phyloP scores from a whole-genome alignment of 2,888 invertebrate species.

The Hoplodrina ambigua region DNA sequence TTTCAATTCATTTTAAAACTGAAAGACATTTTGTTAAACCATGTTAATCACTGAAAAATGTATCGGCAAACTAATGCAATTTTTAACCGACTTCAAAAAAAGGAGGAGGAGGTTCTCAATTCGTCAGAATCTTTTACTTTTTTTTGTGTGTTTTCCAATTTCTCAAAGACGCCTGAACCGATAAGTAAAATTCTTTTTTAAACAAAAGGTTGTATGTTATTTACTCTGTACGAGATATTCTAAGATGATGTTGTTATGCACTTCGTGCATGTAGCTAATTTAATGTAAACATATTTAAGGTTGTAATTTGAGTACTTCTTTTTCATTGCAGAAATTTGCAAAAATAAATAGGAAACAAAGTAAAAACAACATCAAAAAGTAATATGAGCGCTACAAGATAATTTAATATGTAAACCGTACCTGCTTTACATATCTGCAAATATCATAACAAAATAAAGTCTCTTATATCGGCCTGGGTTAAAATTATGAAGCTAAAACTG shows the following conservation, averaged over 20 bases:
- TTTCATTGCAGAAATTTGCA: neutral
- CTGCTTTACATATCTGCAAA: conserved; percentile 74
- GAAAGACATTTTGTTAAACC: neutral
- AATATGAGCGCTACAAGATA: conserved; percentile 49
- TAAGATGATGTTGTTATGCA: neutral
- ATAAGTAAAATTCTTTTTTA: too few relatives aligned
- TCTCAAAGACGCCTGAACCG: too few relatives aligned
- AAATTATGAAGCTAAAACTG: conserved; percentile 90
- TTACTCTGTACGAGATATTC: neutral
- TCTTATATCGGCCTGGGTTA: conserved; percentile 88
- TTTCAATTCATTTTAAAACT: conserved; percentile 16
- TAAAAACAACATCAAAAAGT: conserved; percentile 24
- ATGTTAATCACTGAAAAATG: neutral
- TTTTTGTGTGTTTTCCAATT: too few relatives aligned
- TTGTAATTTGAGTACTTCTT: neutral
- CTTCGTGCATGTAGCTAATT: neutral
- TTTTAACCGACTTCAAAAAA: too few relatives aligned
- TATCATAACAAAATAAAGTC: conserved; percentile 88
- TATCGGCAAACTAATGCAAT: too few relatives aligned
- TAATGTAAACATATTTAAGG: conserved; percentile 3
- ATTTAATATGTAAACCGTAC: conserved; percentile 68
- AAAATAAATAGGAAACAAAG: conserved; percentile 18
- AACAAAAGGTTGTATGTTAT: neutral
- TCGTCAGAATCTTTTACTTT: too few relatives aligned
- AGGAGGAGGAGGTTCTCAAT: too few relatives aligned